Evolutionary conservation across 2,797 vertebrate species (phyloP), one percentile per base, ranked within the genome.

Genomic region (Vespertilio murinus): DNA sequence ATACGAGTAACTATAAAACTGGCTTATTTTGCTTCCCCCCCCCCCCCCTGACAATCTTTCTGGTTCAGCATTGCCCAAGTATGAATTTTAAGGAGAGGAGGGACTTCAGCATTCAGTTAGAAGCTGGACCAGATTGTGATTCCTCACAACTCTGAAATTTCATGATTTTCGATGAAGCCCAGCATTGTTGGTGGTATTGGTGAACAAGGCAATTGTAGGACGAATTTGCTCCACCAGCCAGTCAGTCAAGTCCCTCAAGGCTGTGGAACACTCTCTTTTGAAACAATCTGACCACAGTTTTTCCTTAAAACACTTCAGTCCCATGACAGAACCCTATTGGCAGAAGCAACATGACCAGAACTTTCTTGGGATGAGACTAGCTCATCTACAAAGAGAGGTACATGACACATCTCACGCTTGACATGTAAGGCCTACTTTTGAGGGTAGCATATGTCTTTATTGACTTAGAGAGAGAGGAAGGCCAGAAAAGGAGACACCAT

Each of bases 221-320:
- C 65, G 49, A 75, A 61, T 90, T 88, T 59, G 14, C 14, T n/a
- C 35, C 78, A 47, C 40, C 64, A 22, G 30, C 40, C 64, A 22
- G 30, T 45, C 56, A 47, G 74, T 67, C 90, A 92, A 85, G 22
- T 7, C 49, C 83, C 87, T 79, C 6, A 67, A 80, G 30, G 22
- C 59, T 35, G 7, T 81, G 81, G 33, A 84, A 59, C 40, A 82
- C 10, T 84, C 23, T 92, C 80, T 89, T 61, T 38, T 0, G 54
- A 83, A 78, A 70, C 70, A 13, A 14, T 91, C 8, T 70, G 86
- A 94, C 69, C 67, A 33, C 6, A 67, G 28, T 54, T 95, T 92
- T 74, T 28, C 33, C 30, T 47, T 69, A 49, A 89, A 91, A 49
- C 33, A 4, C 2, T 73, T 82, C 64, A 10, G 8, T 83, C 56